These are phyloP conservation scores for Falco berigora DNA, from an alignment of 2,797 vertebrate genomes.

Conservation along the genomic window DNA sequence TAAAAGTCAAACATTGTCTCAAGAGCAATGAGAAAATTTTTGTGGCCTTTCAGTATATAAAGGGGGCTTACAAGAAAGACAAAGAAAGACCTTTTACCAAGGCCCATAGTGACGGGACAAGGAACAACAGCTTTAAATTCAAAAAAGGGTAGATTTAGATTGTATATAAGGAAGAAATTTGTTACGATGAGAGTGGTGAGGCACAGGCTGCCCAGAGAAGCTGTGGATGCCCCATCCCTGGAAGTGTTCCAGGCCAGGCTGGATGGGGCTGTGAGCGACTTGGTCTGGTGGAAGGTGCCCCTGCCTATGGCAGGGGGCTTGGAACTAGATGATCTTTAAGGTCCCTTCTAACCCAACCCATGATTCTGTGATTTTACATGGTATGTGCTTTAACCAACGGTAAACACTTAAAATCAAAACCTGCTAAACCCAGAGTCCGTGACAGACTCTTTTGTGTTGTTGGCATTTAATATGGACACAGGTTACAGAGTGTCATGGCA, in stretches of 20 bases:
- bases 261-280: no score
- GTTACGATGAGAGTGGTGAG: background rate
- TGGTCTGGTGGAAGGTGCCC: no score
- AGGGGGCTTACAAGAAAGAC: background rate
- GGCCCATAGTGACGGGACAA: background rate
- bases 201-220: no score
- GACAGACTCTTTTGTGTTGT: background rate
- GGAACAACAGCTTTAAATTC: background rate
- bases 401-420: background rate
- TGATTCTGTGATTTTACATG: background rate
- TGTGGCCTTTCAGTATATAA: background rate
- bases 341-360: no score
- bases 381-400: background rate
- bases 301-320: no score
- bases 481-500: background rate
- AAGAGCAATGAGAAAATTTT: background rate
- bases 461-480: background rate
- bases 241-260: no score
- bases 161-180: background rate
- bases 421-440: background rate
- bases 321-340: no score
- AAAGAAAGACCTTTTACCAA: background rate
- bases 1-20: background rate
- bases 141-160: background rate
- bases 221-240: no score